Base-by-base conservation (phyloP, 2,797 vertebrate species). In the Clamator glandarius region DNA sequence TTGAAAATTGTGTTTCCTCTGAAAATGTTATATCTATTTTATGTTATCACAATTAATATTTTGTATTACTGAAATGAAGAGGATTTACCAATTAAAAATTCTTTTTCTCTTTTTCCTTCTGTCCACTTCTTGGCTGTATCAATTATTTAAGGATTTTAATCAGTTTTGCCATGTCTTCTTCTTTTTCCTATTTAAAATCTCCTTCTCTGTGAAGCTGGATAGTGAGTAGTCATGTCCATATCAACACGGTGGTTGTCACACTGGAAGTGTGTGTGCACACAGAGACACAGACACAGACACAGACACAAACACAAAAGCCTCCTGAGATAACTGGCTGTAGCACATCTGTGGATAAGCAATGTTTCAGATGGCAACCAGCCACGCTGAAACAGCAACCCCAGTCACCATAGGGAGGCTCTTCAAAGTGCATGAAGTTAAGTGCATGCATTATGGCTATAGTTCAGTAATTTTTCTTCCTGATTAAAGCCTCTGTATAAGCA, bases 291-390 rank as follows among this genome's bases (percentile, higher is more conserved):
- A 13, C 44, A 17, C 25, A 11, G 31, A 28, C 10, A 0, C 21
- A 31, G 48, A n/a, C 33, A 31, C n/a, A n/a, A n/a, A n/a, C n/a
- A n/a, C n/a, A n/a, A n/a, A 54, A 63, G 74, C 19, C 29, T 84
- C 78, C 75, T 44, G 68, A 89, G 68, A 61, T 59, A 80, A 77
- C 44, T 41, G 72, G 26, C 68, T 83, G 50, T 4, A 51, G 76
- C 58, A 35, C 11, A 8, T 61, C 64, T 69, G 62, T 3, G 10
- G 76, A 57, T 44, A 51, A 84, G 64, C 84, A 57, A 31, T 29
- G 55, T 70, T 89, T 85, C 87, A 68, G n/a, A 78, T 92, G 94
- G 91, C 85, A 93, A 6, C 76, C 46, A 84, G 89, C 78, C 87
- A 69, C 0, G 0, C 58, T 62, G 62, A 26, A 73, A 35, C 67